Percentiles rank a stretch among this genome's conserved stretches.
These are phyloP conservation scores for Bombycilla garrulus DNA, from an alignment of 2,113 vertebrate species.

Conservation along the genomic window DNA sequence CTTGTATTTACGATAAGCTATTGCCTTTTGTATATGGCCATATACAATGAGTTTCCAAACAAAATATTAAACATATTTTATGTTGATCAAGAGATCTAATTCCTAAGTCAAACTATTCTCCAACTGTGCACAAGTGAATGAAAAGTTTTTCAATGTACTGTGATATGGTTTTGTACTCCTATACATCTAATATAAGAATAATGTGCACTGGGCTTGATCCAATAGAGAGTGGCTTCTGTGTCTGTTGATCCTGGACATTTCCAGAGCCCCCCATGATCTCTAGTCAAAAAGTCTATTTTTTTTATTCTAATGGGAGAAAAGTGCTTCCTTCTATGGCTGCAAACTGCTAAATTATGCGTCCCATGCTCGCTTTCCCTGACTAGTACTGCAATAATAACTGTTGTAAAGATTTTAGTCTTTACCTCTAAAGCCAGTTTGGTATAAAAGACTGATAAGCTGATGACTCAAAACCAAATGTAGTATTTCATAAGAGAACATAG, in stretches of 20 bases:
- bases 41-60: not conserved
- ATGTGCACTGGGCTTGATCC: not conserved
- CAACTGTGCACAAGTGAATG: not conserved
- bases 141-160: not conserved
- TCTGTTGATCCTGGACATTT: slow-evolving; percentile 21
- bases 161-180: not conserved
- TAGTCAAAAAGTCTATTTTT: slow-evolving; percentile 48
- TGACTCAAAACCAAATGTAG: slow-evolving; percentile 36
- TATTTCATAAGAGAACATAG: slow-evolving; percentile 11
- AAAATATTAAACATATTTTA: slow-evolving; percentile 23
- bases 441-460: slow-evolving; percentile 48
- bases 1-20: slow-evolving; percentile 28
- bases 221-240: slow-evolving; percentile 23
- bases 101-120: slow-evolving; percentile 1
- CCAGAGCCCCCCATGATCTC: not conserved
- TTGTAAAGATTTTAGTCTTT: slow-evolving; percentile 16
- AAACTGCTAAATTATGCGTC: not conserved
- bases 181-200: slow-evolving; percentile 1
- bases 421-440: slow-evolving; percentile 18
- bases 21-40: not conserved
- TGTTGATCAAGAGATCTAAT: slow-evolving; percentile 13
- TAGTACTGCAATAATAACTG: not conserved
- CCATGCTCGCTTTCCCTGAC: not conserved
- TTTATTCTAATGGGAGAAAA: slow-evolving; percentile 12
- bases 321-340: not conserved